These are phyloP conservation scores for Apamea anceps DNA, from an alignment of 2,888 invertebrate species.

Conservation along the genomic window DNA sequence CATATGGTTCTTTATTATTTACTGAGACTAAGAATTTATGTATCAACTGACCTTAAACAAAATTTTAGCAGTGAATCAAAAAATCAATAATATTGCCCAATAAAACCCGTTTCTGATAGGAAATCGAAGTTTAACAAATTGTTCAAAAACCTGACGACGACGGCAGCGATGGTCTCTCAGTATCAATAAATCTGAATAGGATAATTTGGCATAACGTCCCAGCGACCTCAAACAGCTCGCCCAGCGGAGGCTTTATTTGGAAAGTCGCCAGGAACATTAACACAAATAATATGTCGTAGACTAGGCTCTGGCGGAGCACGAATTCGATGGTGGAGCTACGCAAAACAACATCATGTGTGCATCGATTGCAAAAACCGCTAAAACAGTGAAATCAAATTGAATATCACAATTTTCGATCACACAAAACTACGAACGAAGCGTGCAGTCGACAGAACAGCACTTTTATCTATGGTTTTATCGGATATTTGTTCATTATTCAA, in stretches of 20 bases:
- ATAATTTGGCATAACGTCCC: slow-evolving; percentile 80
- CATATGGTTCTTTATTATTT: background rate
- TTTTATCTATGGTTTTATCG: slow-evolving; percentile 24
- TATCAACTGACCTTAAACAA: slow-evolving; percentile 5
- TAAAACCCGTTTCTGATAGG: slow-evolving; percentile 21
- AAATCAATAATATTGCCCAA: slow-evolving; percentile 37
- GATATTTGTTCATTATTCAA: slow-evolving; percentile 8
- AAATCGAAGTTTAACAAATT: slow-evolving; percentile 44
- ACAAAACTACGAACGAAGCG: slow-evolving; percentile 7
- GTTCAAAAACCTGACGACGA: slow-evolving; percentile 48
- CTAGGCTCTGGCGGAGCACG: slow-evolving; percentile 51
- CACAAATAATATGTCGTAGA: slow-evolving; percentile 77
- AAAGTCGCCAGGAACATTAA: slow-evolving; percentile 82
- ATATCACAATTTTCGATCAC: slow-evolving; percentile 39
- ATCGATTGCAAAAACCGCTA: slow-evolving; percentile 48
- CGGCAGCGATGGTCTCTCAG: slow-evolving; percentile 44
- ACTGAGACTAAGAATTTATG: background rate
- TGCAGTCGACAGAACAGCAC: slow-evolving; percentile 3
- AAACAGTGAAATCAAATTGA: slow-evolving; percentile 42
- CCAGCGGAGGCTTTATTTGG: slow-evolving; percentile 81
- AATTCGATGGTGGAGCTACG: slow-evolving; percentile 40
- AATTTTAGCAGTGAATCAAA: background rate
- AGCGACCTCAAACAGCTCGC: slow-evolving; percentile 74
- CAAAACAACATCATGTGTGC: slow-evolving; percentile 44
- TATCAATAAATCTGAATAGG: slow-evolving; percentile 76